phyloP scores from a whole-genome alignment of 2,888 invertebrate species.

The Dendrolimus pini region DNA sequence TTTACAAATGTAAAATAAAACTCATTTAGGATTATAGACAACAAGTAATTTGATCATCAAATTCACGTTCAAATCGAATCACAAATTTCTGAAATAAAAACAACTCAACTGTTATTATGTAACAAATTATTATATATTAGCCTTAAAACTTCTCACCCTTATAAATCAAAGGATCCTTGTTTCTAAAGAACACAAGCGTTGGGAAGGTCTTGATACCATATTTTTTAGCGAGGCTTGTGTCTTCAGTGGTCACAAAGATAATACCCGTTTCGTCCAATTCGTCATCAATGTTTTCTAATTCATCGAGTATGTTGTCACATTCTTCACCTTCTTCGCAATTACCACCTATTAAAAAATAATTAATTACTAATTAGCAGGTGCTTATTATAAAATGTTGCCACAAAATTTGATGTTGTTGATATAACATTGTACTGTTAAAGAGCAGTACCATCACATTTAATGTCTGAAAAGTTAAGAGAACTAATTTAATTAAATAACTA shows the following conservation, averaged over 20 bases:
- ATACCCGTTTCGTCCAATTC: conserved; percentile 95
- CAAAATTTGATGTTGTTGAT: no score
- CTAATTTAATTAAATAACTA: conserved; percentile 1
- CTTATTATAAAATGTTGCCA: not conserved
- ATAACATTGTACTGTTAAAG: no score
- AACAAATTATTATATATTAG: no score
- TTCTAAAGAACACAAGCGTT: conserved; percentile 91
- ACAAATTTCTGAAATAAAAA: no score
- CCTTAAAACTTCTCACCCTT: conserved; percentile 60
- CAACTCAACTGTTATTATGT: no score
- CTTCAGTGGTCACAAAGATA: conserved; percentile 95
- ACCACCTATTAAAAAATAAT: conserved; percentile 72
- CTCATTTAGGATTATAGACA: no score
- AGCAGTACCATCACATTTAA: no score
- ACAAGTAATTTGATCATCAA: no score
- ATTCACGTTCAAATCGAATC: no score
- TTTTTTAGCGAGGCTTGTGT: conserved; percentile 86
- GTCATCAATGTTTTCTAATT: conserved; percentile 94
- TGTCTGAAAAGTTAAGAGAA: no score
- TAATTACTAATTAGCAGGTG: not conserved
- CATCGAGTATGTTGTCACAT: conserved; percentile 89
- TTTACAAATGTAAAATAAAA: no score
- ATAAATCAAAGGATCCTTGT: conserved; percentile 91
- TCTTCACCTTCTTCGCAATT: conserved; percentile 92
- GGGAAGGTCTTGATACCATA: conserved; percentile 91